Base-by-base conservation (phyloP, 1,140 invertebrate genomes). In the Phenacoccus solenopsis region DNA sequence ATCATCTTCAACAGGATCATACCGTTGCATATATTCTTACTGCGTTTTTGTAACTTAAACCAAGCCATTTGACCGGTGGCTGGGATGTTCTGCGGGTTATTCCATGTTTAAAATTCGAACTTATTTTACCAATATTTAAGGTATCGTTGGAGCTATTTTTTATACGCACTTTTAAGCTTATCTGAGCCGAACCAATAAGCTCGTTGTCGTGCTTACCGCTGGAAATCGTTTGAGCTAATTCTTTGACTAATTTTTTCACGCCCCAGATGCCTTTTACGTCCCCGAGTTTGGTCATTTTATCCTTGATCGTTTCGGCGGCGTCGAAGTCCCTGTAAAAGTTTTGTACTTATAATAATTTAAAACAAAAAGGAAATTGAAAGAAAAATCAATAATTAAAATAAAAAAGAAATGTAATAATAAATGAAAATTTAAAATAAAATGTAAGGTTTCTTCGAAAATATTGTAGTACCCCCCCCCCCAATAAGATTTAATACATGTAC, bases 131-230 rank as follows among this genome's bases (percentile, higher is more conserved):
- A 64, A 9, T 10, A 16, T 21, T 10, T 64, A 12, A 9, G 59
- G 10, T 13, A 64, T 64, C 10, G 27, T n/a, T 61, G 28, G 1
- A 69, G 28, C 13, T 49, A 3, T 9, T 12, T 12, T 13, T 9
- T 35, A 38, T 10, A n/a, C 22, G 57, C 81, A 96, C 94, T 81
- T 91, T 92, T 0, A 98, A 78, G 1, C 87, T 84, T 76, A 98
- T 87, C 75, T 88, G 86, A 64, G 92, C 86, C 69, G 87, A 88
- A 0, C 96, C 96, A 72, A 98, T 90, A 72, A 98, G 89, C 80
- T 98, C 95, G 78, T 98, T 96, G 71, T 96, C 89, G 76, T 94
- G 92, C 80, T 93, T 94, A 25, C 91, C 91, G 1, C 89, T 91
- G 7, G 94, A 89, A 0, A 94, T 94, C 3, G 94, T 96, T 67